Base-by-base conservation (phyloP, 2,888 invertebrate genomes). In the Linyphia triangularis region DNA sequence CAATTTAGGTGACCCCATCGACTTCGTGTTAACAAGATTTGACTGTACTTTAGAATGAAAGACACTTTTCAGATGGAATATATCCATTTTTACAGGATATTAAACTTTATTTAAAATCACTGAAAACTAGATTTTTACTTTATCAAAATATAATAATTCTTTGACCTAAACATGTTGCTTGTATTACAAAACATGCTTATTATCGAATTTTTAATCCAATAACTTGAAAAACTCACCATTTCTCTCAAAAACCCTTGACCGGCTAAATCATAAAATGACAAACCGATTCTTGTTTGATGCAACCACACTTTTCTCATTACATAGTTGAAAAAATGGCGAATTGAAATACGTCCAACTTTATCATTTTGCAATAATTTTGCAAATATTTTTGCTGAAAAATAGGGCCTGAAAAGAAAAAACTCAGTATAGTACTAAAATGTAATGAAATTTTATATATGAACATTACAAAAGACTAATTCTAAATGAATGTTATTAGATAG, bases 301-400 rank as follows among this genome's bases (percentile, higher is more conserved):
- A 98, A 93, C 98, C 98, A 99, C 7, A 98, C 97, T 92, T 98
- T 96, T 16, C 97, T 94, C 97, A 98, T 97, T 0, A 97, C 96
- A 92, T 98, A 99, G 93, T 98, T 98, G 93, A 98, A 98, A 88
- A 99, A 94, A 0, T 97, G 96, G 92, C 96, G 96, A 22, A 97
- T 97, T 24, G 97, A 96, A 37, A 99, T 96, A 85, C 96, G 94
- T 0, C 98, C 98, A 91, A 96, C 96, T 0, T 96, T 95, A 92
- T 98, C 98, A 0, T 95, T 95, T 88, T 96, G 96, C 92, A 97
- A 96, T 3, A 99, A 93, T 90, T 97, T 96, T 0, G 97, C 96
- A 93, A 98, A 99, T 16, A 97, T 95, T 91, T 95, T 95, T 0
- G 98, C 95, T 40, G 96, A 97, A 92, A 99, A 96, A 91, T 97